Evolutionary conservation across 2,888 invertebrate species (phyloP).

Genomic region (Agrotis clavis): DNA sequence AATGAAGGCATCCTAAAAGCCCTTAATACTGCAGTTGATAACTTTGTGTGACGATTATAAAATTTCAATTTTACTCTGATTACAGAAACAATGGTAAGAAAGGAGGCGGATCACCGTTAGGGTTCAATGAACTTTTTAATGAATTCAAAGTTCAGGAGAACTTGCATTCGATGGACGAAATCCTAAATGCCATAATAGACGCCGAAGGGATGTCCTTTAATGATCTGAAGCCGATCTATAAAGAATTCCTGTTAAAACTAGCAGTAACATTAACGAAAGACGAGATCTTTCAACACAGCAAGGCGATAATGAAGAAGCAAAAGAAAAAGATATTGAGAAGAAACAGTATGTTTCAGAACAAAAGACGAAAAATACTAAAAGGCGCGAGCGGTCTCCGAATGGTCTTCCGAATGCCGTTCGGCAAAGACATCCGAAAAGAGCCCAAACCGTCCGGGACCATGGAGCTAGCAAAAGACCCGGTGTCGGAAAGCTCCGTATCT

Average conservation of each 20-base stretch:
- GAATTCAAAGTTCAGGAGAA: conserved; percentile 97
- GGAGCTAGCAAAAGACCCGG: conserved; percentile 80
- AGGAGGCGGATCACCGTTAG: conserved; percentile 95
- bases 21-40: neutral
- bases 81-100: conserved; percentile 92
- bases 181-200: conserved; percentile 96
- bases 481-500: conserved; percentile 92
- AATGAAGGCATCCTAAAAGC: too few species aligned
- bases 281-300: conserved; percentile 97
- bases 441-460: conserved; percentile 71
- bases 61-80: conserved; percentile 8
- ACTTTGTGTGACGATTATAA: neutral
- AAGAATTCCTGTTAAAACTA: conserved; percentile 96
- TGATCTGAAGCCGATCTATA: conserved; percentile 97
- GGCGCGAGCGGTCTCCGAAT: conserved; percentile 92
- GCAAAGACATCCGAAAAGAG: conserved; percentile 84
- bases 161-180: conserved; percentile 96
- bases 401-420: conserved; percentile 92
- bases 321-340: conserved; percentile 93
- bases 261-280: conserved; percentile 98
- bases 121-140: conserved; percentile 96
- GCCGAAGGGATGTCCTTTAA: conserved; percentile 98
- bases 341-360: conserved; percentile 90
- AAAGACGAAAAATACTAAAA: conserved; percentile 91
- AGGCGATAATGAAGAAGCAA: conserved; percentile 96